phyloP scores from a whole-genome alignment of 2,888 invertebrate species.

The Coenonympha arcania region DNA sequence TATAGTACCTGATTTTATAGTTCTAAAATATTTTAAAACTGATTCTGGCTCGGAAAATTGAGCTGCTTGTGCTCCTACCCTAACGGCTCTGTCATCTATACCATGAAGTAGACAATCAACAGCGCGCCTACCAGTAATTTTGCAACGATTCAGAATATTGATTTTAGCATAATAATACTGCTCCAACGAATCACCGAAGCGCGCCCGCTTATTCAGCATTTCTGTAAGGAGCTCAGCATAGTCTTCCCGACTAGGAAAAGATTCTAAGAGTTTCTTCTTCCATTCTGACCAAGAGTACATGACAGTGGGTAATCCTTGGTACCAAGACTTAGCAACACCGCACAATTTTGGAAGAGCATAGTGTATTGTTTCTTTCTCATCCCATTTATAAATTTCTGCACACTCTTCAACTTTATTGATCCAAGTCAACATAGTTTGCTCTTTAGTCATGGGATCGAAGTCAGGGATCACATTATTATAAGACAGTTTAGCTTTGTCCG shows the following conservation, averaged over 20 bases:
- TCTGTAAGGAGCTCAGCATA: constrained; percentile 22
- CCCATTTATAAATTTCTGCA: constrained; percentile 17
- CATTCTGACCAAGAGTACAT: constrained; percentile 24
- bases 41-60: constrained; percentile 22
- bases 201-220: constrained; percentile 20
- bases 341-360: constrained; percentile 13
- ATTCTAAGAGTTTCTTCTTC: constrained; percentile 24
- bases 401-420: constrained; percentile 21
- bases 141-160: constrained; percentile 23
- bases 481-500: not conserved
- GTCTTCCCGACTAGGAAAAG: constrained; percentile 25
- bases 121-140: constrained; percentile 25
- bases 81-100: constrained; percentile 25
- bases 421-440: constrained; percentile 12
- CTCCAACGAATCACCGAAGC: constrained; percentile 25
- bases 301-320: constrained; percentile 25
- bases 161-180: constrained; percentile 24
- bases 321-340: constrained; percentile 27
- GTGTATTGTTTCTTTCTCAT: constrained; percentile 16
- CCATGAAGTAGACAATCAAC: constrained; percentile 26
- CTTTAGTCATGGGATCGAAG: constrained; percentile 20
- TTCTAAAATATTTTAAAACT: constrained; percentile 23
- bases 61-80: constrained; percentile 27
- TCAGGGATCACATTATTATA: constrained; percentile 15
- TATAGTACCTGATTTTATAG: constrained; percentile 15